Evolutionary conservation across 1,140 invertebrate species (phyloP).

Genomic region (Matsumurasca onukii): DNA sequence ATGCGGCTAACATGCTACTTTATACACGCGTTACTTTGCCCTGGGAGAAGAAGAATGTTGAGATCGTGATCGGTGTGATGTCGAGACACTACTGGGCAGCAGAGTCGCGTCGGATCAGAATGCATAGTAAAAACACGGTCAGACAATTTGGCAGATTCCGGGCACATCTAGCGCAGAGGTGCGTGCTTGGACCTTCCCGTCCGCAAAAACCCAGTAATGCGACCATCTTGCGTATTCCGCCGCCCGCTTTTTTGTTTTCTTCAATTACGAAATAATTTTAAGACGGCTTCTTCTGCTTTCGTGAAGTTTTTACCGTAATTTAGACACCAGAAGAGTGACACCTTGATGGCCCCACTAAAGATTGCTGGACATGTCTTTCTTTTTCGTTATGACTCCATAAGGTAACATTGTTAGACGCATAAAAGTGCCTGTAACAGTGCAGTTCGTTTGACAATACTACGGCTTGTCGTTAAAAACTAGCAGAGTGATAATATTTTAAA

Average conservation of each 20-base stretch:
- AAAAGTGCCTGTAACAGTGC: too few species aligned
- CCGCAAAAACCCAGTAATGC: constrained; percentile 22
- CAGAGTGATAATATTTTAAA: too few species aligned
- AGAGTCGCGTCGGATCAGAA: not conserved
- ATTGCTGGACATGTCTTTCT: too few species aligned
- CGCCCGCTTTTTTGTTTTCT: not conserved
- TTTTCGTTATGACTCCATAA: too few species aligned
- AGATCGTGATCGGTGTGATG: too few species aligned
- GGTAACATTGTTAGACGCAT: too few species aligned
- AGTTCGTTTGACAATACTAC: too few species aligned
- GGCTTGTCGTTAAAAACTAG: too few species aligned
- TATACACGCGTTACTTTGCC: too few species aligned
- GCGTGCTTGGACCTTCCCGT: constrained; percentile 7
- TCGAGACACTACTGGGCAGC: too few species aligned
- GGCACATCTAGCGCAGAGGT: not conserved
- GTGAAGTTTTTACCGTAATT: constrained; percentile 14
- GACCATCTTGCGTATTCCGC: constrained; percentile 6
- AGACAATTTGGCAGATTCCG: constrained; percentile 24
- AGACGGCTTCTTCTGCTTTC: constrained; percentile 22
- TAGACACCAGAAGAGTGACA: constrained; percentile 22
- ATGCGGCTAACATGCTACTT: too few species aligned
- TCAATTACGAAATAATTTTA: constrained; percentile 27
- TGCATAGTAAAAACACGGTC: constrained; percentile 15
- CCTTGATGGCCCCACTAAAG: constrained; percentile 31
- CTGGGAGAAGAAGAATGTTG: too few species aligned